Percentiles rank a stretch among this genome's conserved stretches.
Evolutionary conservation across 2,888 invertebrate species (phyloP).

Genomic region (Cosmorhoe ocellata): DNA sequence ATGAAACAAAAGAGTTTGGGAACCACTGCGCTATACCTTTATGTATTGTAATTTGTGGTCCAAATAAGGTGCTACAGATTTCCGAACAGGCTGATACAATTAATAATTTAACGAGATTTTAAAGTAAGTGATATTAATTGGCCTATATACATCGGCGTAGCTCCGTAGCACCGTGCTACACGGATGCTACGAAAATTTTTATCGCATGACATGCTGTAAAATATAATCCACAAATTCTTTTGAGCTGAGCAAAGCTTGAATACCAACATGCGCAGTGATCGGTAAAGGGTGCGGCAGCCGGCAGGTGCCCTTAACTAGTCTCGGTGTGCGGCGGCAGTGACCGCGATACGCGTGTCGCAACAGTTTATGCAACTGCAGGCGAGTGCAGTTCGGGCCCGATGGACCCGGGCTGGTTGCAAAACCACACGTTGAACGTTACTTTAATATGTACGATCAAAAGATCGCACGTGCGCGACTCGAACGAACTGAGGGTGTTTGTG

Average conservation of each 20-base stretch:
- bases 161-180: constrained; percentile 12
- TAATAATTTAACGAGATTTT: no score
- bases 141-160: no score
- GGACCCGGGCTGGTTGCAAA: constrained; percentile 70
- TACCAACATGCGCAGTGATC: constrained; percentile 19
- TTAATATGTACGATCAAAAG: constrained; percentile 36
- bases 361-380: constrained; percentile 76
- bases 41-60: no score
- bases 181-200: constrained; percentile 3
- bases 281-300: constrained; percentile 65
- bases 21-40: no score
- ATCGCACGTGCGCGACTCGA: constrained; percentile 49
- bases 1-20: no score
- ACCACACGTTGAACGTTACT: constrained; percentile 46
- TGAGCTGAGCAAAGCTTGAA: constrained; percentile 3
- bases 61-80: no score
- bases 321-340: constrained; percentile 67
- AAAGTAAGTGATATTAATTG: no score
- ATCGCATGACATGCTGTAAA: background rate
- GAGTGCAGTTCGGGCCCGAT: constrained; percentile 71
- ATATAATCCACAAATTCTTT: background rate
- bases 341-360: constrained; percentile 77
- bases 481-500: constrained; percentile 9
- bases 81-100: no score
- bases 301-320: constrained; percentile 62